Conservation (phyloP, 2,888 invertebrate species). For the Eueremaeus valkanovi region DNA sequence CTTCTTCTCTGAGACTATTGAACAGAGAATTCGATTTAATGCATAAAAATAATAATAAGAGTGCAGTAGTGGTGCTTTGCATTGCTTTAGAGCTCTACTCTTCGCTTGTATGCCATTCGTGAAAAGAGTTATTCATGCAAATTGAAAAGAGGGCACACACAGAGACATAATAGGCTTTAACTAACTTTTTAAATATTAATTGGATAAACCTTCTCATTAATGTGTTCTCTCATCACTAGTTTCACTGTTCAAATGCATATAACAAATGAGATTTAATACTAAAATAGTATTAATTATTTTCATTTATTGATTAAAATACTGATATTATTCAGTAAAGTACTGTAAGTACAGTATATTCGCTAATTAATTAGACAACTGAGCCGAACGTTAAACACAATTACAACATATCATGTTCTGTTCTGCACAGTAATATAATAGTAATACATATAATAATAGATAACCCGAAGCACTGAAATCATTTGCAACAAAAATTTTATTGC, state of each 20-base stretch:
- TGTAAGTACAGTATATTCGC: background rate
- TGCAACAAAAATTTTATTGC: background rate
- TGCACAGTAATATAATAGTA: background rate
- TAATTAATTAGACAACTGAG: background rate
- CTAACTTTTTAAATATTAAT: constrained; percentile 35
- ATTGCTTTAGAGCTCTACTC: background rate
- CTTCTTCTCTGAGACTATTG: too few relatives aligned
- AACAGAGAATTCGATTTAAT: background rate
- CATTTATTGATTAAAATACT: constrained; percentile 5
- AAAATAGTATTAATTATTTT: constrained; percentile 18
- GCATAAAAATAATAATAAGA: constrained; percentile 20
- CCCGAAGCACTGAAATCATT: background rate
- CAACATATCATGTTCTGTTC: background rate
- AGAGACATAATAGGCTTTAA: constrained; percentile 32
- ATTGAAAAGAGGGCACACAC: constrained; percentile 15
- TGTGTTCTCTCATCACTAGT: background rate
- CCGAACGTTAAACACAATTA: too few relatives aligned
- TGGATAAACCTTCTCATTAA: constrained; percentile 34
- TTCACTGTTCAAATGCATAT: background rate
- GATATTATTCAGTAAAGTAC: background rate
- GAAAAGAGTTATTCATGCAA: constrained; percentile 30
- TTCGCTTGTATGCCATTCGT: background rate
- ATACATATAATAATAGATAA: background rate
- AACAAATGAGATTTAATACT: constrained; percentile 4
- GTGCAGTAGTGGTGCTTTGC: background rate